phyloP scores from a whole-genome alignment of 1,140 invertebrate genomes.

The Ditylenchus dipsaci region DNA sequence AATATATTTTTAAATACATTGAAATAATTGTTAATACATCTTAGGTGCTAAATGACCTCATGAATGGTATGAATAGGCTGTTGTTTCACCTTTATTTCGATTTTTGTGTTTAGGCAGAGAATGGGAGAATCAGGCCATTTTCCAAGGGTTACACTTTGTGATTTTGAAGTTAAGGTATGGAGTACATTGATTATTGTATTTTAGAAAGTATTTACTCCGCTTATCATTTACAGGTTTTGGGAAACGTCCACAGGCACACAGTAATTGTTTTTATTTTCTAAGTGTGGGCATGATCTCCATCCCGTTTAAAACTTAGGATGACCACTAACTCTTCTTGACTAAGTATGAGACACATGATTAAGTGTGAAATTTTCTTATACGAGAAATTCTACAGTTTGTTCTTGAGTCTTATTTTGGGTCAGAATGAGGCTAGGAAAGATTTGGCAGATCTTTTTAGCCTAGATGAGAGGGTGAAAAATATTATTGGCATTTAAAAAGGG shows the following conservation, averaged over 20 bases:
- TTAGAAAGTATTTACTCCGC: too few relatives aligned
- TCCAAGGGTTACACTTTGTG: constrained; percentile 55
- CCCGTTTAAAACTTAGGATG: neutral
- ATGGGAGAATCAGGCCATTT: constrained; percentile 57
- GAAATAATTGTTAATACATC: neutral
- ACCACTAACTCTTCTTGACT: neutral
- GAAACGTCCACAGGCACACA: constrained; percentile 57
- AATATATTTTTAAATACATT: neutral
- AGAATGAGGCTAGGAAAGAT: too few relatives aligned
- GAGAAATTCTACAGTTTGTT: too few relatives aligned
- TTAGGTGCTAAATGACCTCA: constrained; percentile 55
- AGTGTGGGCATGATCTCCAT: too few relatives aligned
- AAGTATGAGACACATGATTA: neutral
- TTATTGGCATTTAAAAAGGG: too few relatives aligned
- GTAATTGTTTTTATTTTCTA: constrained; percentile 22
- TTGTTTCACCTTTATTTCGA: too few relatives aligned
- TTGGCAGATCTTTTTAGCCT: too few relatives aligned
- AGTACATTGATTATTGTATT: too few relatives aligned
- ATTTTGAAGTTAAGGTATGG: constrained; percentile 57
- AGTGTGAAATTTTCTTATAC: too few relatives aligned
- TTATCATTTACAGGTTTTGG: too few relatives aligned
- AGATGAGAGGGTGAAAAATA: too few relatives aligned
- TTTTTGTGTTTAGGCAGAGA: constrained; percentile 23
- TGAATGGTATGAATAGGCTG: constrained; percentile 39
- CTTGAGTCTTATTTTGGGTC: too few relatives aligned